Evolutionary conservation across 2,888 invertebrate genomes (phyloP).

Genomic region (Agrochola macilenta): DNA sequence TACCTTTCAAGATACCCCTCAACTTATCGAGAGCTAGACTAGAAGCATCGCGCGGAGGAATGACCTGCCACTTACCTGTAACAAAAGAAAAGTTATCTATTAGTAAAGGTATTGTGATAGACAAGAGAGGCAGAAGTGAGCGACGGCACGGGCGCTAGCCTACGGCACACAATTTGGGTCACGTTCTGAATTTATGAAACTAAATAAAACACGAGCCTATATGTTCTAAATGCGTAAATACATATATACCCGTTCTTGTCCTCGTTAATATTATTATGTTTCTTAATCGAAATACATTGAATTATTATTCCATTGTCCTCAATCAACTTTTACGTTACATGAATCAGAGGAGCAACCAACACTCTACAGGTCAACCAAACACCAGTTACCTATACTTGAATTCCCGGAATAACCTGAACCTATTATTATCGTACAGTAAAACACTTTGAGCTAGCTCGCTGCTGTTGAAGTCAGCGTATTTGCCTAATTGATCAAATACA

Average conservation of each 20-base stretch:
- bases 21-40: slow-evolving; percentile 21
- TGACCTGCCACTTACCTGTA: slow-evolving; percentile 77
- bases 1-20: slow-evolving; percentile 31
- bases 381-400: slow-evolving; percentile 57
- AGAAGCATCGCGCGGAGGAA: slow-evolving; percentile 28
- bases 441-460: slow-evolving; percentile 86
- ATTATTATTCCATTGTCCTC: slow-evolving; percentile 35
- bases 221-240: slow-evolving; percentile 35
- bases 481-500: slow-evolving; percentile 90
- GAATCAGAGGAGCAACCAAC: slow-evolving; percentile 24
- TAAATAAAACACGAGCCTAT: slow-evolving; percentile 44
- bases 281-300: slow-evolving; percentile 13
- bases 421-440: slow-evolving; percentile 84
- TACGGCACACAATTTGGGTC: slow-evolving; percentile 56
- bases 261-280: slow-evolving; percentile 14
- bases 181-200: slow-evolving; percentile 50
- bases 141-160: slow-evolving; percentile 19
- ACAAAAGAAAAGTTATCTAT: slow-evolving; percentile 68
- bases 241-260: slow-evolving; percentile 30
- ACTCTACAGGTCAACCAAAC: slow-evolving; percentile 34
- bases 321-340: slow-evolving; percentile 25
- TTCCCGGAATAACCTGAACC: slow-evolving; percentile 77
- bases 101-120: slow-evolving; percentile 28
- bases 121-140: slow-evolving; percentile 29
- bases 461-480: slow-evolving; percentile 89